A percentile compares a stretch with the other conserved stretches of the same genome.
These are phyloP conservation scores for Chamaedrilus cognettii DNA, from an alignment of 2,888 invertebrate genomes.

Conservation along the genomic window DNA sequence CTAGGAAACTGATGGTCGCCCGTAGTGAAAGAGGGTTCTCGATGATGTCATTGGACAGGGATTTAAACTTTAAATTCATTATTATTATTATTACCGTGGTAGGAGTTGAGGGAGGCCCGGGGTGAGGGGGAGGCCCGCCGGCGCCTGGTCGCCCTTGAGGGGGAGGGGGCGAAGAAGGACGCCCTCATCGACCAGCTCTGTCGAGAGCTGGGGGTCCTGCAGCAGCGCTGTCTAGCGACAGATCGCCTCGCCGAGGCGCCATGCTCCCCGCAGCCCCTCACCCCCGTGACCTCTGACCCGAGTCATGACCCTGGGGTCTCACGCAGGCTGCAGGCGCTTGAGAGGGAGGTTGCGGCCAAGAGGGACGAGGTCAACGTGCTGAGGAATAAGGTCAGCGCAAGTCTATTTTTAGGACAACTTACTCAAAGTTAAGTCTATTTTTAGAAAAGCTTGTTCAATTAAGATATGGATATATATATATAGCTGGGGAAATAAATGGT, in stretches of 20 bases:
- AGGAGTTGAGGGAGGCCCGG: conserved; percentile 50
- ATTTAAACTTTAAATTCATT: no score
- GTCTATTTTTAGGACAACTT: background rate
- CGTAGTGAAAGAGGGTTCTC: no score
- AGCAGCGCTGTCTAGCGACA: background rate
- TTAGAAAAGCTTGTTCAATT: no score
- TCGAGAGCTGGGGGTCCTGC: conserved; percentile 40
- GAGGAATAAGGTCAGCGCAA: conserved; percentile 37
- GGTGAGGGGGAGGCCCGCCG: conserved; percentile 49
- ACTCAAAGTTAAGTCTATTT: no score
- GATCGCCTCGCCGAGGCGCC: background rate
- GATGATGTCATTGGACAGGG: no score
- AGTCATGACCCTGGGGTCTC: conserved; percentile 46
- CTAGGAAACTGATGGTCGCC: no score
- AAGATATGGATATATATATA: no score
- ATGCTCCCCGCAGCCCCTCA: no score
- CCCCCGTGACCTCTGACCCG: no score
- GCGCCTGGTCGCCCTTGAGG: conserved; percentile 44
- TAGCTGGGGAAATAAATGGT: no score
- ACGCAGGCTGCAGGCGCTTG: conserved; percentile 48
- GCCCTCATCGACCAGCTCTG: conserved; percentile 47
- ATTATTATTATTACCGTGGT: no score
- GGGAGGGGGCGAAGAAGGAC: conserved; percentile 50
- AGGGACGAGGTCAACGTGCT: conserved; percentile 47
- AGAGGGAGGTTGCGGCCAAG: conserved; percentile 50